A percentile compares a stretch with the other conserved stretches of the same genome.
Conservation (phyloP, 1,140 invertebrate genomes). For the Drosophila grimshawi region DNA sequence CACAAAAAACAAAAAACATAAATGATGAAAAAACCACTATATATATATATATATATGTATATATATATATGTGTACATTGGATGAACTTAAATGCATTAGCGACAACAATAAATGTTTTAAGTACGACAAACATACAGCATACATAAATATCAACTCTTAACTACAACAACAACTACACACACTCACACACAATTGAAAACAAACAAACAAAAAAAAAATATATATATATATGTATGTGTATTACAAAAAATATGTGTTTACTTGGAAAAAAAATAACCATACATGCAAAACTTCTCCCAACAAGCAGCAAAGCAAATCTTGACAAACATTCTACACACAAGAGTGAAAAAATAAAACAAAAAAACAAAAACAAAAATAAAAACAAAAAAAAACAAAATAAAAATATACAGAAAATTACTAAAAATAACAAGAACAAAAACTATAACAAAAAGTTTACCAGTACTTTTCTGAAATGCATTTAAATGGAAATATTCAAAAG, state of each 20-base stretch:
- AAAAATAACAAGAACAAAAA: slow-evolving; percentile 13
- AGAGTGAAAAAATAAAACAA: slow-evolving; percentile 3
- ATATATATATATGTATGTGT: background rate
- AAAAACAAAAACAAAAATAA: background rate
- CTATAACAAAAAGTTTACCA: slow-evolving; percentile 41
- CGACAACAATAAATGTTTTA: slow-evolving; percentile 30
- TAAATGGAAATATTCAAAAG: slow-evolving; percentile 76
- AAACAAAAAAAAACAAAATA: slow-evolving; percentile 22
- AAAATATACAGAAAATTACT: slow-evolving; percentile 15
- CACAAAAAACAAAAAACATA: slow-evolving; percentile 11
- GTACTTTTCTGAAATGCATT: slow-evolving; percentile 80
- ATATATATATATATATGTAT: too few relatives aligned
- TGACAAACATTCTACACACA: background rate
- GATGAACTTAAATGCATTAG: slow-evolving; percentile 50
- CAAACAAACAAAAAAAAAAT: slow-evolving; percentile 1
- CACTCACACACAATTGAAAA: slow-evolving; percentile 8
- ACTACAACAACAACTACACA: background rate
- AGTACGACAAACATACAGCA: slow-evolving; percentile 22
- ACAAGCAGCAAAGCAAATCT: background rate
- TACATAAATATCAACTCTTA: slow-evolving; percentile 8
- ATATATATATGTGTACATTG: slow-evolving; percentile 54
- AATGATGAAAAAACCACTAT: too few relatives aligned
- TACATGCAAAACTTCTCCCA: slow-evolving; percentile 1
- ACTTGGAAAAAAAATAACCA: slow-evolving; percentile 1
- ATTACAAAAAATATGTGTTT: background rate